Evolutionary conservation across 2,797 vertebrate genomes (phyloP).

Genomic region (Clarias fuscus): DNA sequence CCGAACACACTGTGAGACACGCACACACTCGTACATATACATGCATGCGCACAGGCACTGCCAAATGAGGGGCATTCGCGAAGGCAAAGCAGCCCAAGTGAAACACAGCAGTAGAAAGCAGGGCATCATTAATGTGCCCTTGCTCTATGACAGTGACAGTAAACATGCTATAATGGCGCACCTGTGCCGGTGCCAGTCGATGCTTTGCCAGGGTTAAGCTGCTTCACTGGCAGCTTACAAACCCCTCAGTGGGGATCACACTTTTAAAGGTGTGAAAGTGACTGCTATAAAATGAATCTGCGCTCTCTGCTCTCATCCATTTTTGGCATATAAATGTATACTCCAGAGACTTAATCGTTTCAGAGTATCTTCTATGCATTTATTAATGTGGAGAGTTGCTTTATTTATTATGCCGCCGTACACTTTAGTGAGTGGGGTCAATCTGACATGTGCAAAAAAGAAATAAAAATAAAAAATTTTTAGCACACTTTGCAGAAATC

Average conservation of each 20-base stretch:
- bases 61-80: constrained; percentile 31
- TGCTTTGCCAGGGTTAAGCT: constrained; percentile 38
- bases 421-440: background rate
- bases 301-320: constrained; percentile 4
- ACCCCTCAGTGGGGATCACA: constrained; percentile 41
- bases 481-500: no score
- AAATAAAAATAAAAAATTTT: background rate
- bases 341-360: constrained; percentile 25
- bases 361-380: constrained; percentile 4
- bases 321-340: constrained; percentile 35
- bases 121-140: constrained; percentile 35
- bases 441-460: background rate
- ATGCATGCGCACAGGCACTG: constrained; percentile 20
- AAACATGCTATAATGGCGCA: constrained; percentile 40
- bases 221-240: constrained; percentile 38
- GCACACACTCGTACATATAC: constrained; percentile 38
- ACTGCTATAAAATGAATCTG: constrained; percentile 39
- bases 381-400: constrained; percentile 18
- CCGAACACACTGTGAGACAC: constrained; percentile 45
- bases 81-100: constrained; percentile 20
- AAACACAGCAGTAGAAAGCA: constrained; percentile 19
- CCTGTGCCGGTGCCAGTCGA: constrained; percentile 29
- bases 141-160: constrained; percentile 41
- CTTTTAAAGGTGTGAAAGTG: constrained; percentile 47
- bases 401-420: constrained; percentile 16